Conservation (phyloP, 2,113 vertebrate species). For the Corythornis cristatus region DNA sequence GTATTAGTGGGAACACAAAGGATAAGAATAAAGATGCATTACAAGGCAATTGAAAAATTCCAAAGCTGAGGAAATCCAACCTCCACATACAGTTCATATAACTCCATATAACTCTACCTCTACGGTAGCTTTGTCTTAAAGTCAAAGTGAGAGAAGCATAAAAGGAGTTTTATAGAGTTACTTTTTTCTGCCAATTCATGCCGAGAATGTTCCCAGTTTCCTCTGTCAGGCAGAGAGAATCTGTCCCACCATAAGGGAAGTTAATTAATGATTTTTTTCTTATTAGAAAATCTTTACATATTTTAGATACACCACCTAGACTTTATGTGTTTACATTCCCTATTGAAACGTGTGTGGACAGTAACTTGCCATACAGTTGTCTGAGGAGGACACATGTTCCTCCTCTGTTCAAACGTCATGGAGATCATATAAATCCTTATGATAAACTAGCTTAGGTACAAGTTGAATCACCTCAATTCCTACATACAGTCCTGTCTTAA, state of each 20-base stretch:
- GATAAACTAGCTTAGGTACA: background rate
- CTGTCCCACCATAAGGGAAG: background rate
- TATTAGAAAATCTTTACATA: background rate
- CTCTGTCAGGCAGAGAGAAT: background rate
- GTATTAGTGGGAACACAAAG: background rate
- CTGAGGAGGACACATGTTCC: background rate
- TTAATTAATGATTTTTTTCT: background rate
- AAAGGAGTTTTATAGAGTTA: background rate
- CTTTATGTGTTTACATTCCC: background rate
- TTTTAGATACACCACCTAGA: background rate
- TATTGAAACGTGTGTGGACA: background rate
- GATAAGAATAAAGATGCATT: conserved; percentile 11
- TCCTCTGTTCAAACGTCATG: background rate
- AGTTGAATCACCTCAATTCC: background rate
- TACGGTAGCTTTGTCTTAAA: background rate
- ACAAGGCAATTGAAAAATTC: background rate
- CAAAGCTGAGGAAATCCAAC: background rate
- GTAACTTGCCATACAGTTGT: background rate
- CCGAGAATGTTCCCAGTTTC: background rate
- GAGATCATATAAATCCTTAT: background rate
- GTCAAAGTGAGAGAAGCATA: background rate
- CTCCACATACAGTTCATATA: background rate
- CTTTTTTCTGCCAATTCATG: background rate
- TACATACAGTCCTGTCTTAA: background rate
- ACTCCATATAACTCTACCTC: background rate